Evolutionary conservation across 2,888 invertebrate genomes (phyloP).

Genomic region (Mythimna albipuncta): DNA sequence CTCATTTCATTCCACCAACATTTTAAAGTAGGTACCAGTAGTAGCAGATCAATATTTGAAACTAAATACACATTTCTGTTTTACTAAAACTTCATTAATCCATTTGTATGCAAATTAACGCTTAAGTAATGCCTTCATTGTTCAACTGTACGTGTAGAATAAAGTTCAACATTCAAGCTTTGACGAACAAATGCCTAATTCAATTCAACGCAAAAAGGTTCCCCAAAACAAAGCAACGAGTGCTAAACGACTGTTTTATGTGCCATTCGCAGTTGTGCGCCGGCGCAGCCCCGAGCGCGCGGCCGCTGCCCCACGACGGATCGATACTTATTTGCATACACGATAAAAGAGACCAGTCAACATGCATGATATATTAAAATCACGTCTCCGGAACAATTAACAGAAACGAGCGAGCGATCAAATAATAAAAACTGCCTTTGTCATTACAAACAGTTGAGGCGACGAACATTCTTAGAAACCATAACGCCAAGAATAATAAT

Average conservation of each 20-base stretch:
- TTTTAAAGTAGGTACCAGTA: constrained; percentile 13
- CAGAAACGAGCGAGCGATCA: constrained; percentile 87
- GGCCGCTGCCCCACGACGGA: constrained; percentile 65
- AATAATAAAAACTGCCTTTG: constrained; percentile 89
- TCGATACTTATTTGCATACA: constrained; percentile 84
- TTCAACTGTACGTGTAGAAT: constrained; percentile 57
- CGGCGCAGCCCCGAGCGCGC: constrained; percentile 42
- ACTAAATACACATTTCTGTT: constrained; percentile 46
- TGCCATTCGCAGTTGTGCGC: constrained; percentile 64
- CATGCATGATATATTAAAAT: constrained; percentile 89
- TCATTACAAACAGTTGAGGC: constrained; percentile 83
- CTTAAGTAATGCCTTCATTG: constrained; percentile 60
- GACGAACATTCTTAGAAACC: constrained; percentile 81
- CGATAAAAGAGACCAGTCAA: constrained; percentile 84
- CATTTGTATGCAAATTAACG: constrained; percentile 60
- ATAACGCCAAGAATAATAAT: constrained; percentile 79
- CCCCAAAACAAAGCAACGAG: constrained; percentile 68
- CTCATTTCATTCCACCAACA: constrained; percentile 11
- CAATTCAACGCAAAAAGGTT: constrained; percentile 67
- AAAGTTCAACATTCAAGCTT: constrained; percentile 57
- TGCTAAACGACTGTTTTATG: constrained; percentile 72
- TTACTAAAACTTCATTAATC: constrained; percentile 57
- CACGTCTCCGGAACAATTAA: constrained; percentile 89
- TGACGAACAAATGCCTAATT: constrained; percentile 66
- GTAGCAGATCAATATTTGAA: constrained; percentile 45